These are phyloP conservation scores for Myripristis jacobus DNA, from an alignment of 2,797 vertebrate genomes.

Conservation along the genomic window DNA sequence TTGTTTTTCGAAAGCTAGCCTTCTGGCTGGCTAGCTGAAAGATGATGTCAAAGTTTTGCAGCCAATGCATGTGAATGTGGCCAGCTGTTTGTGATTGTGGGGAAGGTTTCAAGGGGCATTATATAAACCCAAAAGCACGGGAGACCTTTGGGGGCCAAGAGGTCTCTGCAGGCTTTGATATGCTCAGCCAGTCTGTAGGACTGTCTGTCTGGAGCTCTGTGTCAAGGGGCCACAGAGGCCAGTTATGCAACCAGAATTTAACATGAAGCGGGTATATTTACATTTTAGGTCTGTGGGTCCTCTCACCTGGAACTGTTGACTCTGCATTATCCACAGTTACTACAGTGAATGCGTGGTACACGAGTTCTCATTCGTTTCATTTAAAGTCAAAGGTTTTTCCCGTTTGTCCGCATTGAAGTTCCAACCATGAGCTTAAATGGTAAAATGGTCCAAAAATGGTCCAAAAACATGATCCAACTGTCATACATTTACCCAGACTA, in stretches of 20 bases:
- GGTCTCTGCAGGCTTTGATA: conserved; percentile 30
- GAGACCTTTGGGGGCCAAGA: conserved; percentile 10
- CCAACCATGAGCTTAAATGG: too few species aligned
- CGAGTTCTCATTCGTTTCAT: neutral
- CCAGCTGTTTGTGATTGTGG: conserved; percentile 71
- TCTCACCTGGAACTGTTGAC: neutral
- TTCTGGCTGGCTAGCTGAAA: conserved; percentile 18
- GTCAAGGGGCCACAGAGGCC: conserved; percentile 24
- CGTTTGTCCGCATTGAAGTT: neutral
- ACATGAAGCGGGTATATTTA: conserved; percentile 11
- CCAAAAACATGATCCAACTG: too few species aligned
- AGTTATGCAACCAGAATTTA: conserved; percentile 49
- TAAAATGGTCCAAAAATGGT: too few species aligned
- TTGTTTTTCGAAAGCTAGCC: neutral
- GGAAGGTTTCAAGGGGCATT: conserved; percentile 44
- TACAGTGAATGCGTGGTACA: neutral
- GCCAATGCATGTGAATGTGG: conserved; percentile 49
- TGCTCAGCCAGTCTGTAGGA: conserved; percentile 19
- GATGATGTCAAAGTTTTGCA: conserved; percentile 49
- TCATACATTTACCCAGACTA: too few species aligned
- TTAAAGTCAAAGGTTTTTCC: neutral
- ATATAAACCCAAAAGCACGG: conserved; percentile 41
- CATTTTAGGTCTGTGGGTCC: neutral
- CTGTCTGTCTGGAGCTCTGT: conserved; percentile 16
- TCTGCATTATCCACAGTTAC: neutral